phyloP scores from a whole-genome alignment of 2,113 vertebrate species.

The Hipposideros armiger region DNA sequence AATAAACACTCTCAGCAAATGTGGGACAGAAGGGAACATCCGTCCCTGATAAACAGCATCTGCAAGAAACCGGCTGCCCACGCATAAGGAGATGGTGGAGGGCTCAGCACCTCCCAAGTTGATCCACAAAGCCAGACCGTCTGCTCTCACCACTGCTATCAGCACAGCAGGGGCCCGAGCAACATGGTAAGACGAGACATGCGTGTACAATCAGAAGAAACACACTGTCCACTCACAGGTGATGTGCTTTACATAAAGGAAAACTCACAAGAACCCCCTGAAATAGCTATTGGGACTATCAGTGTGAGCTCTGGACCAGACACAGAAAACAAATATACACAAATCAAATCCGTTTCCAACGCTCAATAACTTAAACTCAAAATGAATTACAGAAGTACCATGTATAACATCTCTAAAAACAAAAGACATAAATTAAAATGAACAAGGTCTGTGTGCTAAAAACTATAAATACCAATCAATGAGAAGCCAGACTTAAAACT shows the following conservation, averaged over 20 bases:
- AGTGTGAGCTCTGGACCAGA: too few relatives aligned
- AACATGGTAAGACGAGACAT: fast-evolving
- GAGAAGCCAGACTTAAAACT: fast-evolving
- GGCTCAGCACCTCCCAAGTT: not conserved
- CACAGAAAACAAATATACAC: fast-evolving
- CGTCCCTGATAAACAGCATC: too few relatives aligned
- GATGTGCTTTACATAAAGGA: not conserved
- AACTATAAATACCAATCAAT: fast-evolving
- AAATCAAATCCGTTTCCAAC: fast-evolving
- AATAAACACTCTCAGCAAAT: not conserved
- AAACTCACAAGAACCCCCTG: not conserved
- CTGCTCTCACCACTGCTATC: fast-evolving
- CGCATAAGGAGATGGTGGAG: fast-evolving
- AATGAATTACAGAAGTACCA: too few relatives aligned
- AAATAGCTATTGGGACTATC: fast-evolving
- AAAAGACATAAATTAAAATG: fast-evolving
- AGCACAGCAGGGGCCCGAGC: fast-evolving
- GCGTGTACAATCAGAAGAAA: fast-evolving
- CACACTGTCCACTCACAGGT: fast-evolving
- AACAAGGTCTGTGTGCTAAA: fast-evolving
- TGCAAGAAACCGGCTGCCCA: fast-evolving
- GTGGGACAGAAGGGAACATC: too few relatives aligned
- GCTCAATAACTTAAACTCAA: fast-evolving
- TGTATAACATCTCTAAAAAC: not conserved
- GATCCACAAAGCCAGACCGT: fast-evolving